Evolutionary conservation across 2,797 vertebrate genomes (phyloP).

Genomic region (Poeciliopsis paucimaculata): DNA sequence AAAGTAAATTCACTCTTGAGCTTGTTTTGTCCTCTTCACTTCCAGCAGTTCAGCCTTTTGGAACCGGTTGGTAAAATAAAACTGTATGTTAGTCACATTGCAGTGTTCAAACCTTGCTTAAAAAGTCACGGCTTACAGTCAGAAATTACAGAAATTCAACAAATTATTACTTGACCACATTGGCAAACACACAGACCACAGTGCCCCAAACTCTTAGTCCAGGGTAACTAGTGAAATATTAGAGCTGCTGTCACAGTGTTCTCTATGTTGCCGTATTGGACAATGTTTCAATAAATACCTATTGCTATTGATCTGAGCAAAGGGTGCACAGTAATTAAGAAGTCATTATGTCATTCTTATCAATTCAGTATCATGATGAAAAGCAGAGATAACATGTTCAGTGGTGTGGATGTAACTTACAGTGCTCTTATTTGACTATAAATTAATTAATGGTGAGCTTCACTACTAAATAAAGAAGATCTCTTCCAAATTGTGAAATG

Average conservation of each 20-base stretch:
- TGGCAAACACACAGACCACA: not conserved
- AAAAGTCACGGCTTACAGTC: no score
- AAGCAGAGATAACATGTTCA: no score
- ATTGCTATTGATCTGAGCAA: not conserved
- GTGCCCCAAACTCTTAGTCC: not conserved
- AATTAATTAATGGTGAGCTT: no score
- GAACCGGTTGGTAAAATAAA: no score
- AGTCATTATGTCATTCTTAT: no score
- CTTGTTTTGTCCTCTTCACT: no score
- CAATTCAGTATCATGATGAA: not conserved
- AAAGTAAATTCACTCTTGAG: no score
- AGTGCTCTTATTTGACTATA: not conserved
- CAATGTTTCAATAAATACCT: not conserved
- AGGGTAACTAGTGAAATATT: not conserved
- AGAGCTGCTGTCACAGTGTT: not conserved
- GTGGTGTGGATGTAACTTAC: not conserved
- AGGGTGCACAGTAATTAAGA: not conserved
- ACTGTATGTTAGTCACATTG: no score
- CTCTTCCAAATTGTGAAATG: slow-evolving; percentile 17
- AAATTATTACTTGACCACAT: not conserved
- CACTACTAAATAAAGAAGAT: not conserved
- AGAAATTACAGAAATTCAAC: not conserved
- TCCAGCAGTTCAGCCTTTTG: no score
- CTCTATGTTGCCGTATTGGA: not conserved
- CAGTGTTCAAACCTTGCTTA: no score